These are phyloP conservation scores for Drosophila suzukii DNA, from an alignment of 1,140 invertebrate species.

Conservation along the genomic window DNA sequence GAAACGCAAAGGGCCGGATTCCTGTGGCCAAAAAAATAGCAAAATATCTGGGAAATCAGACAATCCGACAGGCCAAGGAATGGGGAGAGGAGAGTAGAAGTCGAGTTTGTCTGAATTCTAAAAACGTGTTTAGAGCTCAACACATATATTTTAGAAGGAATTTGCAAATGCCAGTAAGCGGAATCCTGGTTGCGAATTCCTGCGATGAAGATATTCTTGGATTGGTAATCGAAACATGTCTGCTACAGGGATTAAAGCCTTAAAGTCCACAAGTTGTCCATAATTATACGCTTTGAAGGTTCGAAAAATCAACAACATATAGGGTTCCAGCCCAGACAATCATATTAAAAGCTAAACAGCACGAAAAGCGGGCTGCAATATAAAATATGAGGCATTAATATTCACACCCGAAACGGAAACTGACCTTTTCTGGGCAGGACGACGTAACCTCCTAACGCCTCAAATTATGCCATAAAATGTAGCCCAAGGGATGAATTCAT, in stretches of 20 bases:
- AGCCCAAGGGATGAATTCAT: constrained; percentile 81
- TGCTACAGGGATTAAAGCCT: constrained; percentile 27
- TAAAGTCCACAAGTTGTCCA: constrained; percentile 22
- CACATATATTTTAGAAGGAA: constrained; percentile 37
- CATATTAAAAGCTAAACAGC: constrained; percentile 72
- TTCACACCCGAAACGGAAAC: constrained; percentile 58
- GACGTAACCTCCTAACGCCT: constrained; percentile 72
- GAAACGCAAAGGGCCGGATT: constrained; percentile 23
- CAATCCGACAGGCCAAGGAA: constrained; percentile 48
- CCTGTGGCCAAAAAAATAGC: constrained; percentile 76
- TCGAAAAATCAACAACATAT: constrained; percentile 59
- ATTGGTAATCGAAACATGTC: constrained; percentile 35
- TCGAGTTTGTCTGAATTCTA: constrained; percentile 55
- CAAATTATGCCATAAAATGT: constrained; percentile 82
- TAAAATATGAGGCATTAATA: constrained; percentile 81
- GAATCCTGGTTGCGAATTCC: constrained; percentile 5
- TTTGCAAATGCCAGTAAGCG: constrained; percentile 15
- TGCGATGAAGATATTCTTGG: constrained; percentile 17
- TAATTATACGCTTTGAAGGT: constrained; percentile 20
- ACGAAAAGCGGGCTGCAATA: constrained; percentile 55
- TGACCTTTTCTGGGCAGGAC: constrained; percentile 43
- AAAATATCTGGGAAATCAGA: constrained; percentile 79
- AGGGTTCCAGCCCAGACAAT: constrained; percentile 12
- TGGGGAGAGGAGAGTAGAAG: constrained; percentile 1
- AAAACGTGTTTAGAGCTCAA: constrained; percentile 59